These are phyloP conservation scores for Argentina silus DNA, from an alignment of 2,797 vertebrate genomes.

Conservation along the genomic window DNA sequence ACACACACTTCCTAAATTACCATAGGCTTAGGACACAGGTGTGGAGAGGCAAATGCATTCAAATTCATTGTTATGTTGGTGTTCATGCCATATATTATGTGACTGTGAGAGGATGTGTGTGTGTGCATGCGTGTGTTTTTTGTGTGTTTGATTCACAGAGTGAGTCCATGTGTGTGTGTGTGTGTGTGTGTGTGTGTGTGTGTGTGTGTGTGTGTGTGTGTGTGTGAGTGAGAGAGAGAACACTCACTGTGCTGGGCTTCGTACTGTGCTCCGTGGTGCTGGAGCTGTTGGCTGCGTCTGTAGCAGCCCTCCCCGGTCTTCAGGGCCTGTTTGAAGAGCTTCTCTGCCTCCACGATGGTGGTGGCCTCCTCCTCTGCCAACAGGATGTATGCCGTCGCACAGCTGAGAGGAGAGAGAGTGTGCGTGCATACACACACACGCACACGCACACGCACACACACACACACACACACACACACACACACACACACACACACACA, in stretches of 20 bases:
- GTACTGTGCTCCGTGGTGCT: conserved; percentile 93
- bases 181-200: background rate
- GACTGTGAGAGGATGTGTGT: background rate
- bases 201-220: background rate
- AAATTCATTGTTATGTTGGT: background rate
- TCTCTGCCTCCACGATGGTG: conserved; percentile 96
- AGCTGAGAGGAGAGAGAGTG: conserved; percentile 72
- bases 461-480: too few relatives aligned
- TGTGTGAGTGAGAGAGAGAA: background rate
- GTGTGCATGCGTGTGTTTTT: conserved; percentile 6
- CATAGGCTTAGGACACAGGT: too few relatives aligned
- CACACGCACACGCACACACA: too few relatives aligned
- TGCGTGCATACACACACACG: too few relatives aligned
- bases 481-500: too few relatives aligned
- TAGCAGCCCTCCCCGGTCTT: conserved; percentile 95
- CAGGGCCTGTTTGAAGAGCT: conserved; percentile 94
- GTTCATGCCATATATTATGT: background rate
- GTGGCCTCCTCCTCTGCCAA: conserved; percentile 97
- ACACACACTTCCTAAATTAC: too few relatives aligned
- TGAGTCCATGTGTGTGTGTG: background rate
- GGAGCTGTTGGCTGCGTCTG: conserved; percentile 92
- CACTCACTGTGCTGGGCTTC: conserved; percentile 95
- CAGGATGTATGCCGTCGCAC: conserved; percentile 97
- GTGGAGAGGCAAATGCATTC: background rate
- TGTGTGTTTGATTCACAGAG: background rate